Percentiles rank a stretch among this genome's conserved stretches.
These are phyloP conservation scores for Mormyrus proboscirostris DNA, from an alignment of 2,797 vertebrate species.

Conservation along the genomic window DNA sequence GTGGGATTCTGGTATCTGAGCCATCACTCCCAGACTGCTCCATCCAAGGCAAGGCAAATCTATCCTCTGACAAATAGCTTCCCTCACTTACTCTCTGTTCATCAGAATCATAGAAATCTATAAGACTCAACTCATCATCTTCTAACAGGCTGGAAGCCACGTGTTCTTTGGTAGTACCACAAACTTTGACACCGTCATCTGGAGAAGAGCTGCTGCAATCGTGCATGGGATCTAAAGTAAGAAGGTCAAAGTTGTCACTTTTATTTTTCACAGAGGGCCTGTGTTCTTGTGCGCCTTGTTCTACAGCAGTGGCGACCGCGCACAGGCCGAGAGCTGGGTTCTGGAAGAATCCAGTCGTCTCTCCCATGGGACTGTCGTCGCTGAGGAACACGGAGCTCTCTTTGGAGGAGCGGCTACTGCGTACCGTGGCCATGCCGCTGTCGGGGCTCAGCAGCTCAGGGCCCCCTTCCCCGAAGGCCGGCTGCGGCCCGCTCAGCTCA, in stretches of 20 bases:
- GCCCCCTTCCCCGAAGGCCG: constrained; percentile 61
- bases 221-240: constrained; percentile 71
- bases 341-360: constrained; percentile 66
- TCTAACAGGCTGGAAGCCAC: constrained; percentile 61
- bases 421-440: constrained; percentile 84
- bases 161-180: constrained; percentile 47
- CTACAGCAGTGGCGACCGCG: constrained; percentile 55
- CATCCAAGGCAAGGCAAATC: constrained; percentile 45
- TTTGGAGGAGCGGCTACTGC: constrained; percentile 88
- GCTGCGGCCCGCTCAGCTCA: constrained; percentile 59
- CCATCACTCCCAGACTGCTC: constrained; percentile 48
- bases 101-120: constrained; percentile 64
- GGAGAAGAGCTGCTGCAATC: constrained; percentile 54
- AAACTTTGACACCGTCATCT: constrained; percentile 57
- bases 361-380: constrained; percentile 82
- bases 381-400: constrained; percentile 93
- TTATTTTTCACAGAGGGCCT: constrained; percentile 55
- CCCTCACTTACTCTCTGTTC: constrained; percentile 50
- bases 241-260: constrained; percentile 68
- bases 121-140: constrained; percentile 59
- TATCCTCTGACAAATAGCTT: constrained; percentile 45
- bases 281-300: constrained; percentile 67
- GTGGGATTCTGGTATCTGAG: constrained; percentile 67
- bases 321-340: constrained; percentile 70
- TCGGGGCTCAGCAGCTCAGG: constrained; percentile 84